Percentiles rank a stretch among this genome's conserved stretches.
Evolutionary conservation across 2,888 invertebrate genomes (phyloP).

Genomic region (Athripsodes cinereus): DNA sequence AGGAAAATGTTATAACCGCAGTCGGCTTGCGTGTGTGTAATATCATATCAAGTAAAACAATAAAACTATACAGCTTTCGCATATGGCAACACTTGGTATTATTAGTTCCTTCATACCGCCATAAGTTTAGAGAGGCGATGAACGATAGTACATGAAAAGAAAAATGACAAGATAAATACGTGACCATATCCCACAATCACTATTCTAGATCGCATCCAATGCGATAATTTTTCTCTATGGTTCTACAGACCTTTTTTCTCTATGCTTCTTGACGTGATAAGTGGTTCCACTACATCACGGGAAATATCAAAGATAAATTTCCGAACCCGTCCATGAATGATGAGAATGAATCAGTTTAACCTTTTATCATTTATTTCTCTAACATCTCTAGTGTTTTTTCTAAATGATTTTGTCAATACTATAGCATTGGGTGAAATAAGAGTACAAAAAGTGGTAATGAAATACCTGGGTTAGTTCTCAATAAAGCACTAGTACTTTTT

Average conservation of each 20-base stretch:
- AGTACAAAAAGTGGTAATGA: no score
- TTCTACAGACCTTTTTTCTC: background rate
- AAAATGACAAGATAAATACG: background rate
- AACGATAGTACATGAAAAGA: background rate
- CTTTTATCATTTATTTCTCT: background rate
- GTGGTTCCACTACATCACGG: background rate
- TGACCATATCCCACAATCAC: background rate
- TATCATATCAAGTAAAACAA: no score
- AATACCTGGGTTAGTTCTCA: no score
- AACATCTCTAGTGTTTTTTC: no score
- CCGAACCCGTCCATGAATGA: background rate
- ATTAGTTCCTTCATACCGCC: no score
- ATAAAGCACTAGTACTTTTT: no score
- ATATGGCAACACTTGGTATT: no score
- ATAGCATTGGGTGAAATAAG: no score
- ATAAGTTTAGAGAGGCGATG: background rate
- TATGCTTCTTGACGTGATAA: background rate
- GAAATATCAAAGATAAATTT: background rate
- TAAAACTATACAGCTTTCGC: no score
- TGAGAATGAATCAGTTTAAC: background rate
- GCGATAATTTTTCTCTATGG: background rate
- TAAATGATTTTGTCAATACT: no score
- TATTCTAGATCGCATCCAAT: background rate
- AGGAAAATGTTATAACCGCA: no score
- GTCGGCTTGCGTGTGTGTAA: no score